Evolutionary conservation across 2,113 vertebrate species (phyloP), one percentile per base, ranked within the genome.

Genomic region (Toxostoma redivivum): DNA sequence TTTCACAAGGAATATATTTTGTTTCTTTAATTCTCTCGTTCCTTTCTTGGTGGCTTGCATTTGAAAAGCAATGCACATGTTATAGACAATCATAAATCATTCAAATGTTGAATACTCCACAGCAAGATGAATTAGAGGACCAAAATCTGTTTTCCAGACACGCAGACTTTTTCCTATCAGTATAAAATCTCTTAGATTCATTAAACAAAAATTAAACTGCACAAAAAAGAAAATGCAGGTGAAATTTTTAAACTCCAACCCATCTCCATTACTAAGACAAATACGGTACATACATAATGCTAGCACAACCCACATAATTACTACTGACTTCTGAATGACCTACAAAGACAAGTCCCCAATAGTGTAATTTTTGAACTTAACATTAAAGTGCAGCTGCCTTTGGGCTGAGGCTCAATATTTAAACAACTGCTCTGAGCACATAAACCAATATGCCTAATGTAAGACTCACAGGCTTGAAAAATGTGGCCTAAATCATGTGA

Each of bases 121-220:
- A 77, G 19, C 37, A 95, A 87, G 76, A 64, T 35, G 24, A 62
- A 86, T 93, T 87, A 77, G 60, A 95, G 95, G 42, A 87, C 77
- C 51, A 78, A 94, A 81, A 27, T 5, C 4, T 82, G 37, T 92
- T 95, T 96, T 96, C 38, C 77, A 88, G 90, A 82, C 23, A 20
- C 76, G 47, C 25, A 96, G 72, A 93, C 54, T 42, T 92, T 91
- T 93, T 88, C 16, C 31, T 81, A 67, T 28, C 12, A 65, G 37
- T 92, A 54, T 61, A 35, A 58, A 92, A 81, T 70, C 58, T 76
- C 81, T 95, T 95, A 83, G 33, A 88, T 89, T 95, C 40, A 92
- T 86, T 94, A 96, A 93, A 71, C 38, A 72, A 54, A 70, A 45
- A 65, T 67, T 85, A 80, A 94, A 72, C 50, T 22, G 79, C 37